Base-by-base conservation (phyloP, 1,140 invertebrate species). In the Thrips palmi region DNA sequence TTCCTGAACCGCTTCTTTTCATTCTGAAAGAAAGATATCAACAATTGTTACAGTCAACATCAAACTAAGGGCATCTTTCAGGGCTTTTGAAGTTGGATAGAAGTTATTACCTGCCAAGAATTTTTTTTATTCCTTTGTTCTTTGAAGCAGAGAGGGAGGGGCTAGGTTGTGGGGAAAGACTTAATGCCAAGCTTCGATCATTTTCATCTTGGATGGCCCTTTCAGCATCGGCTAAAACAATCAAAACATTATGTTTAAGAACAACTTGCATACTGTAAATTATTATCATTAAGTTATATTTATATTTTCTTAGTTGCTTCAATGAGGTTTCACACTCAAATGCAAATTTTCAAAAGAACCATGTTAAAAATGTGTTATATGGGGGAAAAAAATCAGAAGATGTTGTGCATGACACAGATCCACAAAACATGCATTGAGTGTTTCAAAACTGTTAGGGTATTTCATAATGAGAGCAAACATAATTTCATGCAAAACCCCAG, bases 1-100 rank as follows among this genome's bases (percentile, higher is more conserved):
- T 70, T 33, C 74, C 75, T 19, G 75, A 73, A 56, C 70, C 71
- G 52, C 78, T 81, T 33, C 80, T 56, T 45, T 71, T 69, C 40
- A 82, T 62, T 52, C 64, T 70, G 32, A 46, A 44, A 33, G 30
- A 31, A 44, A 15, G 23, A 36, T 17, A 49, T 37, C 8, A 38
- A 15, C 2, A 30, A 28, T 30, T 30, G 22, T 38, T 5, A 30
- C 4, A 11, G 10, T 3, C 3, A 17, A 30, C 8, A 18, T 30
- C n/a, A 10, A 33, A 14, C 14, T 4, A 2, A 2, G 21, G 17
- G 21, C n/a, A 32, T 38, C 28, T 15, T 15, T 36, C 17, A 11
- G 6, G 17, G 17, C n/a, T 7, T 31, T 7, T 5, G 5, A 7
- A 31, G n/a, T 6, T 6, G 5, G 5, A 5, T 34, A 18, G 6